Evolutionary conservation across 2,888 invertebrate species (phyloP).

Genomic region (Conomelus anceps): DNA sequence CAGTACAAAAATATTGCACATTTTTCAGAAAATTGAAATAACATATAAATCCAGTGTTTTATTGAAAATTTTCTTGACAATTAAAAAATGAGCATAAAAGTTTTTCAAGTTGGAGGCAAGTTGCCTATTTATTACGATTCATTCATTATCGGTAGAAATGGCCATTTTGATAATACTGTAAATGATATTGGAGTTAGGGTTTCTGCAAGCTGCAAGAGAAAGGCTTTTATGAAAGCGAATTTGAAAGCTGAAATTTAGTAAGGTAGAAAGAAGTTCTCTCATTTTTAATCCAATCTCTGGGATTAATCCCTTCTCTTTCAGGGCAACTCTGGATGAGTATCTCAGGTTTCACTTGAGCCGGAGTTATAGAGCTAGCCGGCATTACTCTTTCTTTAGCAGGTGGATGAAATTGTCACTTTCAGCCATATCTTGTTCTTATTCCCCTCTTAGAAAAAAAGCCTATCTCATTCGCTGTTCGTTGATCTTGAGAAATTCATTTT

Average conservation of each 20-base stretch:
- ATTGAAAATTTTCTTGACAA: too few relatives aligned
- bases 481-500: background rate
- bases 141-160: background rate
- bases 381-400: background rate
- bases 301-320: background rate
- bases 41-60: too few relatives aligned
- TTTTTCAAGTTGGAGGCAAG: too few relatives aligned
- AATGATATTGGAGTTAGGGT: background rate
- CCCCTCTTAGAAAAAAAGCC: background rate
- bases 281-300: background rate
- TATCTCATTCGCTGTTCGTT: background rate
- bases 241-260: background rate
- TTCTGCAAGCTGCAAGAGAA: background rate
- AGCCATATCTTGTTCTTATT: background rate
- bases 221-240: background rate
- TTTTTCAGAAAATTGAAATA: too few relatives aligned
- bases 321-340: background rate
- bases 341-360: background rate
- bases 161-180: background rate
- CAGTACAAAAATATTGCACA: too few relatives aligned
- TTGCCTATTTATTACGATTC: too few relatives aligned
- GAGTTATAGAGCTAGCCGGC: background rate
- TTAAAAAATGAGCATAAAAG: too few relatives aligned
- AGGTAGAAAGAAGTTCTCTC: background rate
- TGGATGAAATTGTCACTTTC: background rate